Base-by-base conservation (phyloP, 2,888 invertebrate species). In the Leucophenga montana region DNA sequence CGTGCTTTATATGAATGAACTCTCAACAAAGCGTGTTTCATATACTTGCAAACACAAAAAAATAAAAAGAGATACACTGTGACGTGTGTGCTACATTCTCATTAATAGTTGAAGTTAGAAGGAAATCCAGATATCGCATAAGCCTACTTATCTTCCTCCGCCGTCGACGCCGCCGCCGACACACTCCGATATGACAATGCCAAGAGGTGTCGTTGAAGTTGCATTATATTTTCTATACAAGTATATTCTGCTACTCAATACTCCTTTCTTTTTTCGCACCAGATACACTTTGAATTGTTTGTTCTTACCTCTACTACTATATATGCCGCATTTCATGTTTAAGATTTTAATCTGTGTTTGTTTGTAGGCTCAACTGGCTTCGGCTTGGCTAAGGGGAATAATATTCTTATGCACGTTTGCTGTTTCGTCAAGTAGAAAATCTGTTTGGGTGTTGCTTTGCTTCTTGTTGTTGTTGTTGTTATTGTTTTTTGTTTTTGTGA, bases 371-470 rank as follows among this genome's bases (percentile, higher is more conserved):
- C 22, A 48, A 64, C 39, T 39, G 5, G 50, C 50, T 11, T 39
- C 39, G 11, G 11, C 39, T 64, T 20, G 18, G 48, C 48, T 64
- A 50, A 16, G 50, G 50, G 50, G 18, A 16, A 50, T 16, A 50
- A 50, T 61, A 66, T 73, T 72, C 56, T 73, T 66, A 69, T 73
- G 70, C 48, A 31, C 50, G 31, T 59, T 16, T 44, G 33, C 66
- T 70, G 70, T 70, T 70, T 62, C 64, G 56, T 78, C 80, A 81
- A 84, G 81, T 79, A 81, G 83, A 82, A 85, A 83, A 83, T 80
- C 76, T 75, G 20, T 75, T 61, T 77, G 64, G 69, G 71, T 64
- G 62, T 64, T 48, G 27, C 39, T 39, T 8, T 39, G 14, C 18
- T 50, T 50, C 2, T 50, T 50, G 5, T 50, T 50, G 16, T 64